phyloP scores from a whole-genome alignment of 2,888 invertebrate species.

The Ligdia adustata region DNA sequence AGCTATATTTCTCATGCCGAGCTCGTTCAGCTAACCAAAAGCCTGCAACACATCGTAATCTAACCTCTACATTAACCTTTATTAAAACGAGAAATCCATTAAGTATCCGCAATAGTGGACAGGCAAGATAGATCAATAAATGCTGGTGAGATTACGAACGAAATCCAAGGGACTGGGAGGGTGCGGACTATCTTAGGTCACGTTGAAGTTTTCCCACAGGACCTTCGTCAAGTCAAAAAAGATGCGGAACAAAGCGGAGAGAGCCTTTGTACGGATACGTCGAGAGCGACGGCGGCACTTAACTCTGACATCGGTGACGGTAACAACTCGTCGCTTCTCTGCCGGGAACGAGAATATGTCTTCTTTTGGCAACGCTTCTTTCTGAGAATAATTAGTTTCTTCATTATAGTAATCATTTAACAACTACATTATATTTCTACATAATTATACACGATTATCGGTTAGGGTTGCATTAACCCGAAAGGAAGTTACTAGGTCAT shows the following conservation, averaged over 20 bases:
- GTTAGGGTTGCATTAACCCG: too few relatives aligned
- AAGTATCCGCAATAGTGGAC: slow-evolving; percentile 30
- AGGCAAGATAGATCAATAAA: slow-evolving; percentile 47
- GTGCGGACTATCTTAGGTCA: slow-evolving; percentile 44
- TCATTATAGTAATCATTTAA: too few relatives aligned
- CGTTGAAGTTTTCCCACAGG: slow-evolving; percentile 65
- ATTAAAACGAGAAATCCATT: slow-evolving; percentile 28
- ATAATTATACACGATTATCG: too few relatives aligned
- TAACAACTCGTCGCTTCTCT: slow-evolving; percentile 43
- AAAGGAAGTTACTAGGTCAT: too few relatives aligned
- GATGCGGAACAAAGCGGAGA: slow-evolving; percentile 79
- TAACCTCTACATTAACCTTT: background rate
- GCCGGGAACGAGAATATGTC: slow-evolving; percentile 37
- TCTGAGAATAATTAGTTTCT: too few relatives aligned
- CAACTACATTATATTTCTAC: too few relatives aligned
- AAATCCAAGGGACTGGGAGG: slow-evolving; percentile 40
- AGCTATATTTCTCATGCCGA: slow-evolving; percentile 50
- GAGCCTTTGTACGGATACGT: slow-evolving; percentile 75
- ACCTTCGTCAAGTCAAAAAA: slow-evolving; percentile 74
- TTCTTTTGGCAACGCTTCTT: too few relatives aligned
- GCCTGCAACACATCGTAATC: background rate
- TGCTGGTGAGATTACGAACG: slow-evolving; percentile 45
- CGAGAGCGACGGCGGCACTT: slow-evolving; percentile 71
- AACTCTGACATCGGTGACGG: slow-evolving; percentile 68
- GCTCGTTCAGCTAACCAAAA: slow-evolving; percentile 22